phyloP scores from a whole-genome alignment of 2,113 vertebrate species.

The Anolis sagrei region DNA sequence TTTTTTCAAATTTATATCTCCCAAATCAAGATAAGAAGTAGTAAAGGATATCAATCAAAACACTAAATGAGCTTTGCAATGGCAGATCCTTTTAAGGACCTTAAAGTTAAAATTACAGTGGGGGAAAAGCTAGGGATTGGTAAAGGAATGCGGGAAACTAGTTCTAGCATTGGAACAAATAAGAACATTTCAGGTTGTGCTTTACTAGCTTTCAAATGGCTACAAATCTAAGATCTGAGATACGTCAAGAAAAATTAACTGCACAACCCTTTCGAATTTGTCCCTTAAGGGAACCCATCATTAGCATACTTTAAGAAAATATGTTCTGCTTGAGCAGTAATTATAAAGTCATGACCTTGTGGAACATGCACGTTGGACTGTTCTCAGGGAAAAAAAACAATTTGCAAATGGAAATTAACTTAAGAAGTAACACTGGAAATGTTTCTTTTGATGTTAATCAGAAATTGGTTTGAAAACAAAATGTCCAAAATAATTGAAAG shows the following conservation, averaged over 20 bases:
- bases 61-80: constrained; percentile 4
- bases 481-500: constrained; percentile 18
- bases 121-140: neutral
- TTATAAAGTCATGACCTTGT: constrained; percentile 27
- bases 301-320: constrained; percentile 38
- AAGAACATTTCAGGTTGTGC: neutral
- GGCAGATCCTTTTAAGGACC: neutral
- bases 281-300: constrained; percentile 28
- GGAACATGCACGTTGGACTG: neutral
- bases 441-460: constrained; percentile 28
- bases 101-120: neutral
- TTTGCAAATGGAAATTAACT: constrained; percentile 15
- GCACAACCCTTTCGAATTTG: neutral
- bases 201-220: constrained; percentile 22
- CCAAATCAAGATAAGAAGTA: neutral
- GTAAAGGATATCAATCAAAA: neutral
- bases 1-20: neutral
- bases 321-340: constrained; percentile 25
- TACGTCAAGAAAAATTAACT: constrained; percentile 13
- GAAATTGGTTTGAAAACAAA: constrained; percentile 10
- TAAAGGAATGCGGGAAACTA: neutral
- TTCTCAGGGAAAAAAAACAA: neutral
- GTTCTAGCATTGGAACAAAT: neutral
- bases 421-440: neutral
- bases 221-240: constrained; percentile 22